Evolutionary conservation across 2,113 vertebrate genomes (phyloP), one percentile per base, ranked within the genome.

Genomic region (Rhabdornis inornatus): DNA sequence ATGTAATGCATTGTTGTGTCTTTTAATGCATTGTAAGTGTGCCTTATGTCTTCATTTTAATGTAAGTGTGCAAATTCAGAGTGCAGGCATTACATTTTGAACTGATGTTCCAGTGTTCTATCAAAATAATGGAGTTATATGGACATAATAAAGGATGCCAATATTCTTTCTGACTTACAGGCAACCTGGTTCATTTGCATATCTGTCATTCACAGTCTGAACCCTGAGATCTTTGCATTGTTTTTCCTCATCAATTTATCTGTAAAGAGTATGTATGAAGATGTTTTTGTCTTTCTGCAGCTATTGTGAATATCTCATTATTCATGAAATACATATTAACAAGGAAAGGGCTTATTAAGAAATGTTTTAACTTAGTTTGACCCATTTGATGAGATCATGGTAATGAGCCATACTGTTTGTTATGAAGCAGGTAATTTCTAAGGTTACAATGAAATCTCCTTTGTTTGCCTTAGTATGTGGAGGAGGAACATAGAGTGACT

Each of bases 201-300:
- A 94, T 85, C 84, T 97, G 49, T 96, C 95, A 91, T 92, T 97
- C 92, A 96, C 69, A 95, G 64, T 94, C 87, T 75, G 94, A 94
- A 95, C 80, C 81, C 86, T 92, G 95, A 96, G 80, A 86, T 89
- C n/a, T 93, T 87, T 80, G 90, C 61, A 75, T 40, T 97, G 65
- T 85, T 96, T 96, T 96, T 87, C 74, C 85, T 97, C 74, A 63
- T 83, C 79, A 87, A 53, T 95, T 96, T 87, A 75, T 69, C 68
- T 96, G 59, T 95, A 90, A 95, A 95, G 79, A 87, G 61, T 91
- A 27, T 74, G 66, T 92, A 89, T 84, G 68, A 96, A 92, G 65
- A 82, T 87, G 90, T 96, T 94, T 95, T 95, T 93, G 65, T 97
- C 92, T 94, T 92, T 90, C 55, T 90, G 72, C 82, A 61, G 85